phyloP scores from a whole-genome alignment of 2,113 vertebrate genomes.

The Tyto alba region DNA sequence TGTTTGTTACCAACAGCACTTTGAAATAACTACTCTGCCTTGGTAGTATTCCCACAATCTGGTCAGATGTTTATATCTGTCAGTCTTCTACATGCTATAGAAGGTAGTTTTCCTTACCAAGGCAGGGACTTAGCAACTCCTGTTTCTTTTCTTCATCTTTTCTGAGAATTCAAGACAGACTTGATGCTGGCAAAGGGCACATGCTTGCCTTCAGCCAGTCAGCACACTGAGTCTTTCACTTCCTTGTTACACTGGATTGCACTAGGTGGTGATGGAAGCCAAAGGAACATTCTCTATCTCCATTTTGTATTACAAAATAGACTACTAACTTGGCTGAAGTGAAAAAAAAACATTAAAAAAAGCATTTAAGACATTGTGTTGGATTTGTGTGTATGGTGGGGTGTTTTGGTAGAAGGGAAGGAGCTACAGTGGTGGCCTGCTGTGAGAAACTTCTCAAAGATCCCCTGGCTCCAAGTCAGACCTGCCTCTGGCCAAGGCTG shows the following conservation, averaged over 20 bases:
- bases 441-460: too few species aligned
- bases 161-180: not conserved
- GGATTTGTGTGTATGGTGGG: too few species aligned
- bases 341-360: not conserved
- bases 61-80: not conserved
- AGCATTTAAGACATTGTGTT: not conserved
- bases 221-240: not conserved
- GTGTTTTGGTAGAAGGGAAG: too few species aligned
- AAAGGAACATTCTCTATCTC: not conserved
- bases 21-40: not conserved
- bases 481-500: too few species aligned
- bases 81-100: not conserved
- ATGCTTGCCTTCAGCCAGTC: not conserved
- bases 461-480: too few species aligned
- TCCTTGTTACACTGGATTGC: not conserved
- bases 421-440: too few species aligned
- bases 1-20: not conserved
- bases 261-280: not conserved
- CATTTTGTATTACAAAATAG: not conserved
- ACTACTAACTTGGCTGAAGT: not conserved
- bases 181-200: not conserved
- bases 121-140: not conserved
- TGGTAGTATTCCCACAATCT: not conserved
- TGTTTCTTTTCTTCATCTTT: not conserved
- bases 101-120: not conserved